These are phyloP conservation scores for Bufo bufo DNA, from an alignment of 2,113 vertebrate genomes.

Conservation along the genomic window DNA sequence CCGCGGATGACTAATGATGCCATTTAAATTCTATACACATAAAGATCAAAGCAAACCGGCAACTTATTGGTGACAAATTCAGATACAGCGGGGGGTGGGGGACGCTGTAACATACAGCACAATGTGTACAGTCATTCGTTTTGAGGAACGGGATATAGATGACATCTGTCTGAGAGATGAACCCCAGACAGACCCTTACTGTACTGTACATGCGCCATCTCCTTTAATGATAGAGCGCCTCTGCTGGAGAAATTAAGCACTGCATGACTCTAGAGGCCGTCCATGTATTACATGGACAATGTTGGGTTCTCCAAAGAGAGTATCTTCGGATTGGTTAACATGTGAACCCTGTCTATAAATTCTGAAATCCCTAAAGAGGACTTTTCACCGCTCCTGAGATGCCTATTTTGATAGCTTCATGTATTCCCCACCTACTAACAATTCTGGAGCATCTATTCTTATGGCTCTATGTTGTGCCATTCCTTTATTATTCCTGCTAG, in stretches of 20 bases:
- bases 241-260: neutral
- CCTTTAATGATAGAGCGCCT: neutral
- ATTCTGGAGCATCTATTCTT: no score
- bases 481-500: no score
- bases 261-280: neutral
- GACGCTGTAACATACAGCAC: neutral
- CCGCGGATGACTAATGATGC: constrained; percentile 42
- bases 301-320: no score
- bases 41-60: constrained; percentile 30
- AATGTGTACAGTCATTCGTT: constrained; percentile 19
- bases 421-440: no score
- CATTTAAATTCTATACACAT: constrained; percentile 49
- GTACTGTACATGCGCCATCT: neutral
- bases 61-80: constrained; percentile 41
- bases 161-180: neutral
- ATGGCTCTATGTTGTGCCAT: no score
- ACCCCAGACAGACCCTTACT: neutral
- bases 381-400: no score
- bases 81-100: neutral
- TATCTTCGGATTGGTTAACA: no score
- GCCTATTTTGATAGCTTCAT: no score
- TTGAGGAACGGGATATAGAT: neutral
- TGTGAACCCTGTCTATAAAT: no score
- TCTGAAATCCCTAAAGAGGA: no score
- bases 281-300: no score